Percentiles rank a stretch among this genome's conserved stretches.
phyloP scores from a whole-genome alignment of 2,888 invertebrate genomes.

The Brenthis ino region DNA sequence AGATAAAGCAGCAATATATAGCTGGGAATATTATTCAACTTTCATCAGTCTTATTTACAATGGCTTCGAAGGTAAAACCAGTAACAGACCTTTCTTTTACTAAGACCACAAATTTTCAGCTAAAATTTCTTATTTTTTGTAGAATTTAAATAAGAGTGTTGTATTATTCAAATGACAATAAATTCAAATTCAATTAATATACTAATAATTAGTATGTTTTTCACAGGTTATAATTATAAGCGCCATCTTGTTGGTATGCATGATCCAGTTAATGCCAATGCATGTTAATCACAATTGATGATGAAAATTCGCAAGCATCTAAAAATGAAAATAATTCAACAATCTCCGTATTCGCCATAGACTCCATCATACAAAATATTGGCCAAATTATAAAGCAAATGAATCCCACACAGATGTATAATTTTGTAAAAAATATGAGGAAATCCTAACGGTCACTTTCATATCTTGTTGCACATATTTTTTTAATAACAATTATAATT shows the following conservation, averaged over 20 bases:
- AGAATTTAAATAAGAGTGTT: too few species aligned
- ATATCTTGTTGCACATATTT: neutral
- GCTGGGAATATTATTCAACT: neutral
- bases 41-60: conserved; percentile 10
- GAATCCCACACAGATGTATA: neutral
- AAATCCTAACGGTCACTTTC: neutral
- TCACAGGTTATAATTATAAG: conserved; percentile 15
- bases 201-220: neutral
- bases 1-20: conserved; percentile 6
- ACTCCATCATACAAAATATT: conserved; percentile 11
- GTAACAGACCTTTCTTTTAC: neutral
- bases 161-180: too few species aligned
- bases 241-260: conserved; percentile 16
- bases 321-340: neutral
- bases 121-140: too few species aligned
- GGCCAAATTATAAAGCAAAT: conserved; percentile 6
- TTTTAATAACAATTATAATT: too few species aligned
- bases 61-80: conserved; percentile 13
- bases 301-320: neutral
- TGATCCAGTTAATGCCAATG: conserved; percentile 21
- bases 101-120: too few species aligned
- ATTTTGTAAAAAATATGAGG: conserved; percentile 1
- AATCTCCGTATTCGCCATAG: neutral
- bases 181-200: too few species aligned
- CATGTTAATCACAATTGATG: too few species aligned